A percentile compares a stretch with the other conserved stretches of the same genome.
Conservation (phyloP, 2,113 vertebrate genomes). For the Casuarius casuarius region DNA sequence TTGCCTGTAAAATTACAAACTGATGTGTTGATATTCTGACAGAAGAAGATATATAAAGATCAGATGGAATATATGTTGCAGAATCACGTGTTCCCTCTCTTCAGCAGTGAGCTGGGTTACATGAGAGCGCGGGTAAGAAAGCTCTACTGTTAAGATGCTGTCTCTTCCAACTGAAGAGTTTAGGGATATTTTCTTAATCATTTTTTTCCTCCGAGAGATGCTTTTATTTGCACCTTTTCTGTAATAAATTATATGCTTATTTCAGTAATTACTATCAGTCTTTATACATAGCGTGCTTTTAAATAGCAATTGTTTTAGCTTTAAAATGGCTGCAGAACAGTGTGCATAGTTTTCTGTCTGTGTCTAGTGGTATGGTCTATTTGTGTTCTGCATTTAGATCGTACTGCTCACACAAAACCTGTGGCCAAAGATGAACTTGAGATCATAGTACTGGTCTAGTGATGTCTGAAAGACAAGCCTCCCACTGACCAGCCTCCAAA, state of each 20-base stretch:
- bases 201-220: not conserved
- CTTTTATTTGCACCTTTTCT: not conserved
- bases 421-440: constrained; percentile 77
- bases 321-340: constrained; percentile 66
- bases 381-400: constrained; percentile 76
- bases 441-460: constrained; percentile 86
- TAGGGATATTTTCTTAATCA: not conserved
- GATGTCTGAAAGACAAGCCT: constrained; percentile 66
- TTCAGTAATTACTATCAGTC: not conserved
- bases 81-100: constrained; percentile 97
- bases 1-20: not conserved
- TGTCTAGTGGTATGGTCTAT: constrained; percentile 74
- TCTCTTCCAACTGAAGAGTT: not conserved
- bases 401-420: constrained; percentile 74
- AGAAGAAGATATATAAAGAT: constrained; percentile 99
- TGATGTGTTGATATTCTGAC: constrained; percentile 52
- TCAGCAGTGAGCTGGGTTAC: constrained; percentile 95
- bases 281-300: not conserved
- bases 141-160: not conserved
- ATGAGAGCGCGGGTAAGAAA: constrained; percentile 95
- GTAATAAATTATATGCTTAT: not conserved
- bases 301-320: not conserved
- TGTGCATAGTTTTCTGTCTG: constrained; percentile 80
- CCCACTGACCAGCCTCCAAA: constrained; percentile 80
- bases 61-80: constrained; percentile 99